Base-by-base conservation (phyloP, 2,888 invertebrate genomes). In the Zaprionus obscuricornis region DNA sequence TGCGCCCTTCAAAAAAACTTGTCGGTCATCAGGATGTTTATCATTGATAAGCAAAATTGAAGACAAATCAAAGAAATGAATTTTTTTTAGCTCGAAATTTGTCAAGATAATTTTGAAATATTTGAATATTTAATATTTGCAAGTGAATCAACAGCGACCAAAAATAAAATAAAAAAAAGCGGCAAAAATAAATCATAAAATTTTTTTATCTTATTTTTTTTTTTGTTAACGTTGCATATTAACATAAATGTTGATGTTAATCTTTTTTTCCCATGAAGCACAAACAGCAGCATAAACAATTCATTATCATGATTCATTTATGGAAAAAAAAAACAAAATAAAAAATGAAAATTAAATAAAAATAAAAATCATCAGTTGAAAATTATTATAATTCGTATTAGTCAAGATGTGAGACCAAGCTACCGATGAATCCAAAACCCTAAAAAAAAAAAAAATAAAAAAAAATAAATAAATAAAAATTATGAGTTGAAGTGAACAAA, bases 281-380 rank as follows among this genome's bases (percentile, higher is more conserved):
- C 47, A 43, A 22, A 50, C 71, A 71, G 37, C 46, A 66, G 62
- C 71, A 84, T 83, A 85, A 79, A 86, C 74, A 82, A 83, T 72
- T 74, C 71, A 85, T 87, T 84, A 82, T 74, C 85, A 51, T 87
- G 88, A 88, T 79, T 88, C 88, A 87, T 79, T 71, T 71, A 65
- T 66, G 55, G n/a, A n/a, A 65, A 70, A 43, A 69, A 42, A 55
- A 56, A 36, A 14, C 5, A 27, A 13, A 20, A 14, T 65, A 46
- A 52, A 51, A 43, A 72, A 62, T 27, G 34, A 31, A 78, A 75
- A 74, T 74, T 71, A 71, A 72, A 84, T 69, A 64, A 78, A n/a
- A n/a, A n/a, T n/a, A n/a, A n/a, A n/a, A 78, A 72, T 69, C 74
- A 86, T 57, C 73, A 79, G 66, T 56, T 64, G 63, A 51, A 78